phyloP scores from a whole-genome alignment of 1,140 invertebrate species.

The Intoshia linei region DNA sequence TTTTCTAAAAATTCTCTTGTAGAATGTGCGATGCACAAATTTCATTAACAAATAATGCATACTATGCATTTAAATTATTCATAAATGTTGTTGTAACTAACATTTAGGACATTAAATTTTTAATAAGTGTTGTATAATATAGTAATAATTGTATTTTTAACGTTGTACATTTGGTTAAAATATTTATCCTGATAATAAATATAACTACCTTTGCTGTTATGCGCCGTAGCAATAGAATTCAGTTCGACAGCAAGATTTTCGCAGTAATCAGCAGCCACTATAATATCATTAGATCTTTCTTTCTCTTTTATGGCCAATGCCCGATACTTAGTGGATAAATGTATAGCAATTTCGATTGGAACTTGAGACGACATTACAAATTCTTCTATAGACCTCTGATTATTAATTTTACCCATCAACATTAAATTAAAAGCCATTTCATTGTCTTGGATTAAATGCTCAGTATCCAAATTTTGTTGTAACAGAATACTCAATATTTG shows the following conservation, averaged over 20 bases:
- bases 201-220: conserved; percentile 38
- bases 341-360: conserved; percentile 81
- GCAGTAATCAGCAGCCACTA: conserved; percentile 65
- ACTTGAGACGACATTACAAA: conserved; percentile 77
- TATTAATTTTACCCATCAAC: conserved; percentile 76
- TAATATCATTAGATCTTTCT: conserved; percentile 71
- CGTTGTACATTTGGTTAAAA: too few species aligned
- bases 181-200: conserved; percentile 15
- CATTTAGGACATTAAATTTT: too few species aligned
- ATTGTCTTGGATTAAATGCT: conserved; percentile 73
- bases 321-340: conserved; percentile 43
- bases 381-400: conserved; percentile 75
- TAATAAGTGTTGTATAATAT: too few species aligned
- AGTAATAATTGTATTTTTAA: too few species aligned
- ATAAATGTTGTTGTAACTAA: too few species aligned
- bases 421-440: conserved; percentile 75
- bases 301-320: conserved; percentile 59
- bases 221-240: conserved; percentile 55
- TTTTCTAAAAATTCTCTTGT: too few species aligned
- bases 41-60: too few species aligned
- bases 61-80: too few species aligned
- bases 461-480: conserved; percentile 81
- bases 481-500: conserved; percentile 71
- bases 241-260: conserved; percentile 84
- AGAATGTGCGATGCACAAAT: too few species aligned